Conservation (phyloP, 2,888 invertebrate genomes). For the Coelogynopora nodosa region DNA sequence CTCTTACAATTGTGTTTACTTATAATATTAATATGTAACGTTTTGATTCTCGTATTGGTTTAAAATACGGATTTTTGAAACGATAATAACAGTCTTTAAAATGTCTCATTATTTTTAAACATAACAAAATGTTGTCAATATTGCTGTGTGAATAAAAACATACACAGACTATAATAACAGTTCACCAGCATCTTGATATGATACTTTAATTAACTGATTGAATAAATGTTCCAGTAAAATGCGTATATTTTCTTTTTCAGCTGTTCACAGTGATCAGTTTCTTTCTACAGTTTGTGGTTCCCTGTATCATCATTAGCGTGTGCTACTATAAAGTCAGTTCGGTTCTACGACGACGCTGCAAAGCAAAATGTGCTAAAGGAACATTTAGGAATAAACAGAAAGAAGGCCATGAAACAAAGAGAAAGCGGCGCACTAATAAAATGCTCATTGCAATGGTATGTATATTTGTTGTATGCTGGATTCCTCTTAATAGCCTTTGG, state of each 20-base stretch:
- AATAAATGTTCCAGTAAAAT: no score
- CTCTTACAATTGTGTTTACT: no score
- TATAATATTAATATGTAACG: no score
- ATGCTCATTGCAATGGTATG: slow-evolving; percentile 96
- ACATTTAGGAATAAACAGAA: slow-evolving; percentile 18
- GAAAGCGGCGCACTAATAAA: slow-evolving; percentile 84
- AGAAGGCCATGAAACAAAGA: slow-evolving; percentile 81
- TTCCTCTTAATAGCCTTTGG: slow-evolving; percentile 76
- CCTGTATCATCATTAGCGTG: slow-evolving; percentile 85
- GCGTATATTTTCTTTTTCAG: neutral
- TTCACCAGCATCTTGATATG: no score
- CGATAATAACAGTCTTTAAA: no score
- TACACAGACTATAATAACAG: no score
- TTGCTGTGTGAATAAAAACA: no score
- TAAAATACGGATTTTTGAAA: no score
- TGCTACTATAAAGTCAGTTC: slow-evolving; percentile 85
- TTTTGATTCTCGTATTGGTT: no score
- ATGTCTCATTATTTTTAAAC: no score
- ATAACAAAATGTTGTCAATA: no score
- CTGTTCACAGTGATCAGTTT: slow-evolving; percentile 81
- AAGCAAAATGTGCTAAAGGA: neutral
- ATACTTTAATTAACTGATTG: no score
- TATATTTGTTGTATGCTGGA: slow-evolving; percentile 89
- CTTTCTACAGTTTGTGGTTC: slow-evolving; percentile 84
- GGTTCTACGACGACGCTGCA: slow-evolving; percentile 19